Conservation (phyloP, 2,888 invertebrate genomes). For the Pheosia gnoma region DNA sequence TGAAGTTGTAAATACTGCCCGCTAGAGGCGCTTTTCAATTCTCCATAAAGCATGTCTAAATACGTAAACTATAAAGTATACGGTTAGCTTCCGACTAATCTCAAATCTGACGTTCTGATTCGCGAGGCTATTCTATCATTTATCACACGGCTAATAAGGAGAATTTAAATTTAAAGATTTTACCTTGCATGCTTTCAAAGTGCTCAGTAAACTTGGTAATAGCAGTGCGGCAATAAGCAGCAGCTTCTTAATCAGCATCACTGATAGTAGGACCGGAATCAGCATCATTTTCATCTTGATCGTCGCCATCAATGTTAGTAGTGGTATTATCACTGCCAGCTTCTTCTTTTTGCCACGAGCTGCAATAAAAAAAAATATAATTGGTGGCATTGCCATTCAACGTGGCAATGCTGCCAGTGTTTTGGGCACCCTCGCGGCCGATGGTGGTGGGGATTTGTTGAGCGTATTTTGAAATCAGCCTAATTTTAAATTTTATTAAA, state of each 20-base stretch:
- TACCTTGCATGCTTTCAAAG: slow-evolving; percentile 82
- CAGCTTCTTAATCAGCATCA: slow-evolving; percentile 87
- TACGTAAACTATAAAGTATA: too few species aligned
- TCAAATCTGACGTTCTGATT: too few species aligned
- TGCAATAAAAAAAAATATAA: slow-evolving; percentile 42
- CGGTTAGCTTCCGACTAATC: too few species aligned
- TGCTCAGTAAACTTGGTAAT: slow-evolving; percentile 84
- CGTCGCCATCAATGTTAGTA: slow-evolving; percentile 79
- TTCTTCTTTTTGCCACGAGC: slow-evolving; percentile 82
- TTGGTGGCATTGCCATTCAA: too few species aligned
- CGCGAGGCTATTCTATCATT: neutral
- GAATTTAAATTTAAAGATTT: slow-evolving; percentile 11
- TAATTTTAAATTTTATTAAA: too few species aligned
- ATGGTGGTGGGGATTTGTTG: too few species aligned
- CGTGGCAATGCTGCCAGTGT: too few species aligned
- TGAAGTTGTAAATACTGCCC: too few species aligned
- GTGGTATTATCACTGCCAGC: slow-evolving; percentile 78
- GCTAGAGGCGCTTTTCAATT: too few species aligned
- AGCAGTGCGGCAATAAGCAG: slow-evolving; percentile 85
- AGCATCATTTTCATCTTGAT: slow-evolving; percentile 84
- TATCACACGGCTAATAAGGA: neutral
- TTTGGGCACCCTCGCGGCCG: too few species aligned
- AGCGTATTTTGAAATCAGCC: too few species aligned
- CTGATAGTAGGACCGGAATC: slow-evolving; percentile 84
- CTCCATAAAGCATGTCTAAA: too few species aligned